Percentiles rank a stretch among this genome's conserved stretches.
These are phyloP conservation scores for Chelidonichthys spinosus DNA, from an alignment of 2,797 vertebrate genomes.

Conservation along the genomic window DNA sequence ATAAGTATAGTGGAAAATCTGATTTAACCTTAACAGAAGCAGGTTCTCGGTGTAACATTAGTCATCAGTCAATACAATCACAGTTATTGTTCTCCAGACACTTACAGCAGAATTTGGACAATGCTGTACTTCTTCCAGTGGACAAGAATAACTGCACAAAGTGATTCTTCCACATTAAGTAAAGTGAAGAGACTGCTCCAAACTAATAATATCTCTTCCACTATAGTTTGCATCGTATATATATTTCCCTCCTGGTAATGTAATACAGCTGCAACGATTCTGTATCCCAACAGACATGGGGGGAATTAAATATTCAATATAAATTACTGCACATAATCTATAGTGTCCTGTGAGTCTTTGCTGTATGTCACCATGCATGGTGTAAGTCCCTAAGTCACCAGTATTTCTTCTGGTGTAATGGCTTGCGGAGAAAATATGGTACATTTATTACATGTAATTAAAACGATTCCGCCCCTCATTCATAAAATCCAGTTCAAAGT, in stretches of 20 bases:
- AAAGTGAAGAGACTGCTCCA: neutral
- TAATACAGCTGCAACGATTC: slow-evolving; percentile 4
- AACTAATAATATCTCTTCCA: neutral
- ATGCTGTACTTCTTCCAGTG: neutral
- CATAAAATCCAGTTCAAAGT: slow-evolving; percentile 11
- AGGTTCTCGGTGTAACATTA: slow-evolving; percentile 36
- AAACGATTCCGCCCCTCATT: slow-evolving; percentile 23
- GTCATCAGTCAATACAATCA: slow-evolving; percentile 48
- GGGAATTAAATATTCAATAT: slow-evolving; percentile 8
- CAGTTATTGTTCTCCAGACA: slow-evolving; percentile 35
- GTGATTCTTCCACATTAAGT: slow-evolving; percentile 14
- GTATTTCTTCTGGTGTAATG: slow-evolving; percentile 13
- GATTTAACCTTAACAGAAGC: slow-evolving; percentile 39
- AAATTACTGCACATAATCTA: slow-evolving; percentile 16
- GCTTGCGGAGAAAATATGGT: slow-evolving; percentile 16
- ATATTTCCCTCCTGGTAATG: neutral
- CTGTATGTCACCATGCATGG: slow-evolving; percentile 1
- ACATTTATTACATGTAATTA: slow-evolving; percentile 36
- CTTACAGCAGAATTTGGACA: slow-evolving; percentile 24
- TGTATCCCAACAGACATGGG: neutral
- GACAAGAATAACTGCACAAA: slow-evolving; percentile 3
- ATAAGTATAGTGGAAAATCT: slow-evolving; percentile 28
- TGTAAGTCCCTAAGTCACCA: neutral
- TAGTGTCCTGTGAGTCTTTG: slow-evolving; percentile 8
- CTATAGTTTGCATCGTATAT: slow-evolving; percentile 5